Evolutionary conservation across 2,888 invertebrate genomes (phyloP).

Genomic region (Dicycla oo): DNA sequence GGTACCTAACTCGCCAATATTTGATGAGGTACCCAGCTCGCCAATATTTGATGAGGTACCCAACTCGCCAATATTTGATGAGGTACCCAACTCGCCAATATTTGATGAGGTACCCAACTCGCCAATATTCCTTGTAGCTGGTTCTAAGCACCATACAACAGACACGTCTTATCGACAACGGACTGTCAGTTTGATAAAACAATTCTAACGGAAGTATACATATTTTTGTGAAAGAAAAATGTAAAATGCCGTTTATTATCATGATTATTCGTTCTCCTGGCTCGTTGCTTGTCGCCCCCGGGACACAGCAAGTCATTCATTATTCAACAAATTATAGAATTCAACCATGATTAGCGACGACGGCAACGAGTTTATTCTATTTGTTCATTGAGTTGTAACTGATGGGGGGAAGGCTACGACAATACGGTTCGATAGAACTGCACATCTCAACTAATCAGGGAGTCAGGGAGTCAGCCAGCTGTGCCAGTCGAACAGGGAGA

Average conservation of each 20-base stretch:
- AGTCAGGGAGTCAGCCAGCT: neutral
- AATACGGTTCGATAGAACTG: neutral
- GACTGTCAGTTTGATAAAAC: conserved; percentile 27
- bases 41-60: too few species aligned
- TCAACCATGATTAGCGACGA: conserved; percentile 38
- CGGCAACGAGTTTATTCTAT: conserved; percentile 3
- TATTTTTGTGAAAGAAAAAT: conserved; percentile 36
- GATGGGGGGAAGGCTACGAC: neutral
- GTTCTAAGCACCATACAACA: neutral
- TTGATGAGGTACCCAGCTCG: too few species aligned
- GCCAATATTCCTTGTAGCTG: too few species aligned
- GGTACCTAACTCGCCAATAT: too few species aligned
- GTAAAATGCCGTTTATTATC: conserved; percentile 33
- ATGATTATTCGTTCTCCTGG: conserved; percentile 13
- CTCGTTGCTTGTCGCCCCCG: neutral
- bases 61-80: too few species aligned
- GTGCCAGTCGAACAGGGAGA: neutral
- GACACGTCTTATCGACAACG: neutral
- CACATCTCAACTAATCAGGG: neutral
- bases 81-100: too few species aligned
- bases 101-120: too few species aligned
- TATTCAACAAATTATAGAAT: conserved; percentile 58
- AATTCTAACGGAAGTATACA: conserved; percentile 7
- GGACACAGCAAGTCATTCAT: conserved; percentile 41
- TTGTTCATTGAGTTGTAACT: conserved; percentile 7